Conservation (phyloP, 2,888 invertebrate genomes). For the Carcina quercana region DNA sequence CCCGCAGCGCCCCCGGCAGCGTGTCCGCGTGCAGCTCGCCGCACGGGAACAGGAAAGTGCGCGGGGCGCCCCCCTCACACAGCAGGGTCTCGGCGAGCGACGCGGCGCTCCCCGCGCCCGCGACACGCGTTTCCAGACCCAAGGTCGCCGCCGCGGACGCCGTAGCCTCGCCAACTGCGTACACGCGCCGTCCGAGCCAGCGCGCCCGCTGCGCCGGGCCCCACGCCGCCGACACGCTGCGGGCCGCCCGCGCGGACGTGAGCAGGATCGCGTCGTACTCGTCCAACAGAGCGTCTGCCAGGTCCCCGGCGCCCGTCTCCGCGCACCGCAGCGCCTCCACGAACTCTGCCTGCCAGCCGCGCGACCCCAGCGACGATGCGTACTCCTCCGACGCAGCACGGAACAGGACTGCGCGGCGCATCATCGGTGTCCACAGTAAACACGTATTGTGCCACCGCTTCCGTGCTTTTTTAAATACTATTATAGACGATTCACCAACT, state of each 20-base stretch:
- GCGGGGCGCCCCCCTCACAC: conserved; percentile 32
- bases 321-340: conserved; percentile 58
- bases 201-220: conserved; percentile 44
- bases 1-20: conserved; percentile 35
- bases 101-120: conserved; percentile 45
- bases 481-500: no score
- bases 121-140: conserved; percentile 48
- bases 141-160: conserved; percentile 36
- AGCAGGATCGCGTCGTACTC: conserved; percentile 47
- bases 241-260: conserved; percentile 55
- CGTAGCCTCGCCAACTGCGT: conserved; percentile 52
- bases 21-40: conserved; percentile 53
- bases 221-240: conserved; percentile 53
- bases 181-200: conserved; percentile 47
- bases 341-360: conserved; percentile 47
- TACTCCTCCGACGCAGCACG: no score
- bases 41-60: conserved; percentile 56
- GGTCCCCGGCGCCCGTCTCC: conserved; percentile 28
- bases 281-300: conserved; percentile 32
- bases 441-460: no score
- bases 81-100: conserved; percentile 44
- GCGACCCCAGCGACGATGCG: no score
- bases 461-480: no score
- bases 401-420: no score
- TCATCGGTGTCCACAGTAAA: background rate